A percentile compares a stretch with the other conserved stretches of the same genome.
Conservation (phyloP, 1,140 invertebrate species). For the Drosophila kurseongensis region DNA sequence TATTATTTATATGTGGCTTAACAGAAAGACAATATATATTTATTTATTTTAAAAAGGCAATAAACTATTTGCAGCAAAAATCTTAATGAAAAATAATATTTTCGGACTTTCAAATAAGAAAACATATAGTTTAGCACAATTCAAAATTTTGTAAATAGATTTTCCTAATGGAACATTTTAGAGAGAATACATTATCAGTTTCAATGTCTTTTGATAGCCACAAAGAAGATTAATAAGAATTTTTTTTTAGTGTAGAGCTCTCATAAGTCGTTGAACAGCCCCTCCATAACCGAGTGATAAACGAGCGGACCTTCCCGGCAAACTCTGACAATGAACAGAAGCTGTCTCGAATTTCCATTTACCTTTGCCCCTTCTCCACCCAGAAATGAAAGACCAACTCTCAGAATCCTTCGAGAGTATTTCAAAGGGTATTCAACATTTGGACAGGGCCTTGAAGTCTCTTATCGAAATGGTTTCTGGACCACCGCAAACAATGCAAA, state of each 20-base stretch:
- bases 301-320: slow-evolving; percentile 5
- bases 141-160: too few relatives aligned
- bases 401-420: slow-evolving; percentile 9
- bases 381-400: slow-evolving; percentile 6
- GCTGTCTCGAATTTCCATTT: slow-evolving; percentile 33
- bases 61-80: too few relatives aligned
- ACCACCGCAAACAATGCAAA: slow-evolving; percentile 75
- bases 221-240: not conserved
- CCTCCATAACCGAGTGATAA: slow-evolving; percentile 23
- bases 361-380: slow-evolving; percentile 16
- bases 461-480: slow-evolving; percentile 60
- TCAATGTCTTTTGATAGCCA: too few relatives aligned
- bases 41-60: not conserved
- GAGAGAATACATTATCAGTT: too few relatives aligned
- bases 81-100: too few relatives aligned
- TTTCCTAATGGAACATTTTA: too few relatives aligned
- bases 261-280: not conserved
- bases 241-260: slow-evolving; percentile 2
- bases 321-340: slow-evolving; percentile 13
- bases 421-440: slow-evolving; percentile 38
- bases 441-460: slow-evolving; percentile 30
- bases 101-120: too few relatives aligned
- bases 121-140: too few relatives aligned
- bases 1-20: too few relatives aligned
- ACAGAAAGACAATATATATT: too few relatives aligned